phyloP scores from a whole-genome alignment of 1,140 invertebrate species.

The Parapsyche elsis region DNA sequence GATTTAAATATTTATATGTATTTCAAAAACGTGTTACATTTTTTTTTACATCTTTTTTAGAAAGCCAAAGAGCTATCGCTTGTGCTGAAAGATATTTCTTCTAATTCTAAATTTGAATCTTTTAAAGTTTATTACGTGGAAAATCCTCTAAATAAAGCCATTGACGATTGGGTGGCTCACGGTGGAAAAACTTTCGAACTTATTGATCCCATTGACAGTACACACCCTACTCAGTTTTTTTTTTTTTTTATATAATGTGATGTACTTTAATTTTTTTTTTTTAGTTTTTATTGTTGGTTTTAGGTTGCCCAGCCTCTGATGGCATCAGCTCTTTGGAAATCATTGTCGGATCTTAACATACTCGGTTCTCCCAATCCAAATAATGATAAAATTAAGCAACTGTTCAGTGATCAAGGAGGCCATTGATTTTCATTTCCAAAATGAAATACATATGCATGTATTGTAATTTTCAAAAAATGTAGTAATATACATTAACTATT shows the following conservation, averaged over 20 bases:
- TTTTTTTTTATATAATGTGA: background rate
- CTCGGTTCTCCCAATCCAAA: constrained; percentile 60
- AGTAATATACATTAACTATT: too few species aligned
- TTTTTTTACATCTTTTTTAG: constrained; percentile 38
- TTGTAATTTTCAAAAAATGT: too few species aligned
- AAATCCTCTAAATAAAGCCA: constrained; percentile 62
- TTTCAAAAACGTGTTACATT: background rate
- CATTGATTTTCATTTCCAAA: constrained; percentile 54
- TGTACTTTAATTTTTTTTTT: constrained; percentile 3
- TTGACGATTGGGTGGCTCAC: constrained; percentile 60
- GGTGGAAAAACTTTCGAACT: constrained; percentile 62
- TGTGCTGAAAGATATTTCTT: constrained; percentile 60
- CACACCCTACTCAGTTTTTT: constrained; percentile 67
- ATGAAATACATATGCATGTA: background rate
- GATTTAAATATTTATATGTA: background rate
- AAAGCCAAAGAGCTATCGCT: constrained; percentile 61
- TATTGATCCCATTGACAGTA: constrained; percentile 68
- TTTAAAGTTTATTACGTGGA: constrained; percentile 64
- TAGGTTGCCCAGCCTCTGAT: constrained; percentile 59
- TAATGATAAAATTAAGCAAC: constrained; percentile 54
- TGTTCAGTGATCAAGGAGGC: constrained; percentile 58
- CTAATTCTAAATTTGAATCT: constrained; percentile 58
- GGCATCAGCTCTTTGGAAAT: constrained; percentile 61
- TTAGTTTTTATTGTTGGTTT: constrained; percentile 9
- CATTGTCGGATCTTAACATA: constrained; percentile 58